Conservation (phyloP, 2,113 vertebrate species). For the Sylvia atricapilla region DNA sequence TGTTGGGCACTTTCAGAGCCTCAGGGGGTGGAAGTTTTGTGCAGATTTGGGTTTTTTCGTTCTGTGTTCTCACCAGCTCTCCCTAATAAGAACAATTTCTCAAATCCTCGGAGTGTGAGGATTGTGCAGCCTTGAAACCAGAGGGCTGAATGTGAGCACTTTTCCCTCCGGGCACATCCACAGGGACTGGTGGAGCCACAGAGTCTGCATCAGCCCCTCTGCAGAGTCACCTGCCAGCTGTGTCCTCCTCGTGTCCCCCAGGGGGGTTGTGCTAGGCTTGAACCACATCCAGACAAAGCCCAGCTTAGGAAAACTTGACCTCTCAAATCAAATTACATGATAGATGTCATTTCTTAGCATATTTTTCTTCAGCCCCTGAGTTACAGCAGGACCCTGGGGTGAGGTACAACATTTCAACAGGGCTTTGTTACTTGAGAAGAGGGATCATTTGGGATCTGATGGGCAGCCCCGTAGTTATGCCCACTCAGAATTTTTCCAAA, state of each 20-base stretch:
- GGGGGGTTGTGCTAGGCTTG: not conserved
- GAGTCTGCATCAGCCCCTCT: not conserved
- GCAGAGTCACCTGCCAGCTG: not conserved
- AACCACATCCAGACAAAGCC: not conserved
- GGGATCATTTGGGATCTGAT: not conserved
- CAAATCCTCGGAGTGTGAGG: not conserved
- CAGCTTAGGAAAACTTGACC: not conserved
- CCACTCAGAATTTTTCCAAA: not conserved
- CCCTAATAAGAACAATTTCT: constrained; percentile 21
- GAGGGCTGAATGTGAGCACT: accelerated
- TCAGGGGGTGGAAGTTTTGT: not conserved
- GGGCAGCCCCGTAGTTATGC: not conserved
- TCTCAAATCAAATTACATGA: not conserved
- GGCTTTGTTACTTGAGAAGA: not conserved
- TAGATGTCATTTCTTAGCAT: not conserved
- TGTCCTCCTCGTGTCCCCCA: not conserved
- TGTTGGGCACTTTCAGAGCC: not conserved
- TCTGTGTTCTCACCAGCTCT: not conserved
- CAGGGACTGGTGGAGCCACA: not conserved
- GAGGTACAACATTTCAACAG: accelerated
- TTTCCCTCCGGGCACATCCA: not conserved
- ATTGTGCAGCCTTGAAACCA: not conserved
- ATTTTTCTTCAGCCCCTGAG: not conserved
- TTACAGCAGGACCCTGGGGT: not conserved
- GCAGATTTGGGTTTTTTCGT: not conserved